A percentile compares a stretch with the other conserved stretches of the same genome.
Conservation (phyloP, 2,888 invertebrate genomes). For the Dysmachus trigonus region DNA sequence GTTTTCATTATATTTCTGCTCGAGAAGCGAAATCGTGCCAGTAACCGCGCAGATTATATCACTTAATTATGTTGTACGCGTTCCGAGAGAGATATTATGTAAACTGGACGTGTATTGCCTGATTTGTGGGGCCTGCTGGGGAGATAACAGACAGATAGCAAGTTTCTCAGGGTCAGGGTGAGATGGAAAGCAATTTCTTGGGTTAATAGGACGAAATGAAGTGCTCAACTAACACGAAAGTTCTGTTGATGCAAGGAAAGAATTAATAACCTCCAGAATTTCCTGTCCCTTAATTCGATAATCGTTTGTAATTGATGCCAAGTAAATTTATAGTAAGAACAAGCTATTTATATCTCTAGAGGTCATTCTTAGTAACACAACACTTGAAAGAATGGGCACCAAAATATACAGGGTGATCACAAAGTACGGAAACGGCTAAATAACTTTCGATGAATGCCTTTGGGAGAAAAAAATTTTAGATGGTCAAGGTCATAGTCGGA, state of each 20-base stretch:
- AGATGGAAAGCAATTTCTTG: background rate
- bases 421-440: no score
- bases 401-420: no score
- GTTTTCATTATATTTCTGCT: background rate
- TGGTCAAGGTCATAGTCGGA: no score
- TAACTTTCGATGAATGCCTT: no score
- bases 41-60: background rate
- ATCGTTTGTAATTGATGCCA: no score
- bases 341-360: no score
- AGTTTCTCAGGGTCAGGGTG: background rate
- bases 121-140: background rate
- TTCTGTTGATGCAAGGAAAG: background rate
- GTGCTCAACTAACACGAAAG: background rate
- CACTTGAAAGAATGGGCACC: no score
- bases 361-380: no score
- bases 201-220: background rate
- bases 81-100: background rate
- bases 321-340: no score
- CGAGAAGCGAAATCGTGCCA: background rate
- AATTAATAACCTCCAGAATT: no score
- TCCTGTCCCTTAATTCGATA: no score
- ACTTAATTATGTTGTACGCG: background rate
- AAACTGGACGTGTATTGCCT: background rate
- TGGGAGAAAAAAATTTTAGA: no score
- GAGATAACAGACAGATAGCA: background rate